Evolutionary conservation across 2,888 invertebrate genomes (phyloP).

Genomic region (Ichneumon xanthorius): DNA sequence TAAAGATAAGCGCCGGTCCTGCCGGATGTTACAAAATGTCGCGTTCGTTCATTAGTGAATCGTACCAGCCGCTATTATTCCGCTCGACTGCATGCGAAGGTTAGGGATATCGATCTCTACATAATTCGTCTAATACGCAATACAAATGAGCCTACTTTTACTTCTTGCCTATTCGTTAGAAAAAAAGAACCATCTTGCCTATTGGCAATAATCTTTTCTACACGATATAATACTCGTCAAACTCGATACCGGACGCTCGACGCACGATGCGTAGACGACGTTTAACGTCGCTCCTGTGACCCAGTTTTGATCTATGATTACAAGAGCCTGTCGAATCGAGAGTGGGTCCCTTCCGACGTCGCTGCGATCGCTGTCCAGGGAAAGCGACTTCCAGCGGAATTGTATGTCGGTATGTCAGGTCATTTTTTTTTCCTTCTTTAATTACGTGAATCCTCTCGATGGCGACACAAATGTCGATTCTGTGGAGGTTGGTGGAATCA

Average conservation of each 20-base stretch:
- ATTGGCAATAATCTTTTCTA: background rate
- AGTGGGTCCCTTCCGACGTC: conserved; percentile 16
- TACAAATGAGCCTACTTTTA: background rate
- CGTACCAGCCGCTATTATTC: background rate
- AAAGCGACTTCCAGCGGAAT: conserved; percentile 68
- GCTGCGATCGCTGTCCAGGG: conserved; percentile 70
- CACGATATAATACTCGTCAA: conserved; percentile 4
- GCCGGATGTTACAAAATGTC: background rate
- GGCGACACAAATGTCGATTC: conserved; percentile 16
- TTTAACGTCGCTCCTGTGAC: conserved; percentile 67
- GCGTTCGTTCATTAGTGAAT: background rate
- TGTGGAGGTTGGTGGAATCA: background rate
- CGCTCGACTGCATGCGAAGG: background rate
- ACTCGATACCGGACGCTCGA: conserved; percentile 1
- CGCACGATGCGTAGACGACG: conserved; percentile 32
- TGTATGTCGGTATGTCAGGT: conserved; percentile 46
- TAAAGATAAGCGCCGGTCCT: background rate
- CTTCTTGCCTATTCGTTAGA: background rate
- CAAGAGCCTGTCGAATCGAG: conserved; percentile 32
- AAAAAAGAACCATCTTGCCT: conserved; percentile 8
- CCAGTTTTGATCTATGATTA: conserved; percentile 65
- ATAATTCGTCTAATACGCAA: conserved; percentile 1
- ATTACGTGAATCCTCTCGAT: conserved; percentile 40
- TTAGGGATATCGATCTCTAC: background rate
- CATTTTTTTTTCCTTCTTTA: conserved; percentile 28